Conservation (phyloP, 1,140 invertebrate genomes). For the Glossosoma conforme region DNA sequence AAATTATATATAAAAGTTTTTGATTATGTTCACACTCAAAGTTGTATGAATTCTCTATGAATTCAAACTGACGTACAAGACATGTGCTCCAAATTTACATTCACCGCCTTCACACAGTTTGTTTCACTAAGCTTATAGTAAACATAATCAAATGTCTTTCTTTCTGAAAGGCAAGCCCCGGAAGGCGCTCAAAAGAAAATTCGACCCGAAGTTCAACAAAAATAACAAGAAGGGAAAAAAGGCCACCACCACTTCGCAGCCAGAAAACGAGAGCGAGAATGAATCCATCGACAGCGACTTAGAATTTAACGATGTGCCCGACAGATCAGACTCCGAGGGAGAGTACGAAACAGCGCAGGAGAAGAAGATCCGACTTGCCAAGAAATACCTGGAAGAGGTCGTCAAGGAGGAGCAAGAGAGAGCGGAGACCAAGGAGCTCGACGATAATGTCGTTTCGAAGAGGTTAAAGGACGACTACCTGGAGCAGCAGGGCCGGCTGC, state of each 20-base stretch:
- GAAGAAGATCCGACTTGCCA: slow-evolving; percentile 81
- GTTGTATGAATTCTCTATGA: too few species aligned
- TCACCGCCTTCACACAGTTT: too few species aligned
- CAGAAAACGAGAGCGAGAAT: slow-evolving; percentile 51
- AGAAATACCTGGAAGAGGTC: slow-evolving; percentile 83
- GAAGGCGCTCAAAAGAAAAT: slow-evolving; percentile 52
- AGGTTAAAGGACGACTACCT: slow-evolving; percentile 78
- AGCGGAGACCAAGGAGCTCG: slow-evolving; percentile 60
- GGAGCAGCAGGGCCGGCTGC: slow-evolving; percentile 76
- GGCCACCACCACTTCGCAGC: slow-evolving; percentile 29
- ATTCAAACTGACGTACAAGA: too few species aligned
- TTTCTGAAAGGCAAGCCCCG: slow-evolving; percentile 57
- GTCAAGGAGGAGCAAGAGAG: slow-evolving; percentile 73
- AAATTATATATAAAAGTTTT: too few species aligned
- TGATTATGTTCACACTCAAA: too few species aligned
- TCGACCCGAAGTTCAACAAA: slow-evolving; percentile 39
- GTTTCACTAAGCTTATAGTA: too few species aligned
- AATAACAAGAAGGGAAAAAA: slow-evolving; percentile 38
- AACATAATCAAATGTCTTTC: slow-evolving; percentile 54
- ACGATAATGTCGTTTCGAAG: slow-evolving; percentile 62
- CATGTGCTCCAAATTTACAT: too few species aligned
- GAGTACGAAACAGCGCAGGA: slow-evolving; percentile 82
- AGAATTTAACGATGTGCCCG: slow-evolving; percentile 48
- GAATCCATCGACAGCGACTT: slow-evolving; percentile 47
- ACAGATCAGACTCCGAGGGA: slow-evolving; percentile 58